Percentiles rank a stretch among this genome's conserved stretches.
phyloP scores from a whole-genome alignment of 2,797 vertebrate genomes.

The Acanthis flammea region DNA sequence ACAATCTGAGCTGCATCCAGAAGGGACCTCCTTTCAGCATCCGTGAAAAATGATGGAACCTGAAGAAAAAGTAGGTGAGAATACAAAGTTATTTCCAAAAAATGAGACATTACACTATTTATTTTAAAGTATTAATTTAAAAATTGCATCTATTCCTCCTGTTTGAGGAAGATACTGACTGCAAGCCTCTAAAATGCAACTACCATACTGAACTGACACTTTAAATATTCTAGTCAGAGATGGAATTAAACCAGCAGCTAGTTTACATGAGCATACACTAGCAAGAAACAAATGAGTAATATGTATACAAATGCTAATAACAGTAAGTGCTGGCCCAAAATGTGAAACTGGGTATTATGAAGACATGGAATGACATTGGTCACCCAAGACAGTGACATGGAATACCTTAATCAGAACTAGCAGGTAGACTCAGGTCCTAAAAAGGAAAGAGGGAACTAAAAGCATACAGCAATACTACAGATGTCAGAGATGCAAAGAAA shows the following conservation, averaged over 20 bases:
- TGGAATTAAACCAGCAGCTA: background rate
- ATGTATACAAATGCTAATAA: background rate
- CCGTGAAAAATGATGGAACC: conserved; percentile 84
- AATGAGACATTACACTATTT: background rate
- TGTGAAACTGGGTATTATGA: background rate
- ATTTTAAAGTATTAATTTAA: background rate
- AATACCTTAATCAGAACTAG: background rate
- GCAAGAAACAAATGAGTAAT: background rate
- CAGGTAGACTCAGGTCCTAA: background rate
- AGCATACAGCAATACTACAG: background rate
- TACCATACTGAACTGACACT: background rate
- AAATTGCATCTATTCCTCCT: background rate
- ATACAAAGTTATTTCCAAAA: background rate
- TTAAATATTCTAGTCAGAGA: background rate
- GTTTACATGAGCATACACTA: background rate
- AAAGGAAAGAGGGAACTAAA: background rate
- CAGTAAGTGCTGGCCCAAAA: background rate
- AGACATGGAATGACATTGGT: no score
- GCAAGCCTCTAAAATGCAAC: background rate
- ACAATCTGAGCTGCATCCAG: conserved; percentile 83
- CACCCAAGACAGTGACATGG: background rate
- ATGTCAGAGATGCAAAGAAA: background rate
- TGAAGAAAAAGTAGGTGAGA: conserved; percentile 22
- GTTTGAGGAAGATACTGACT: background rate
- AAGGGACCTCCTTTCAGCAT: conserved; percentile 81